phyloP scores from a whole-genome alignment of 35 echinoderm and acorn worm species.

The Anneissia japonica region DNA sequence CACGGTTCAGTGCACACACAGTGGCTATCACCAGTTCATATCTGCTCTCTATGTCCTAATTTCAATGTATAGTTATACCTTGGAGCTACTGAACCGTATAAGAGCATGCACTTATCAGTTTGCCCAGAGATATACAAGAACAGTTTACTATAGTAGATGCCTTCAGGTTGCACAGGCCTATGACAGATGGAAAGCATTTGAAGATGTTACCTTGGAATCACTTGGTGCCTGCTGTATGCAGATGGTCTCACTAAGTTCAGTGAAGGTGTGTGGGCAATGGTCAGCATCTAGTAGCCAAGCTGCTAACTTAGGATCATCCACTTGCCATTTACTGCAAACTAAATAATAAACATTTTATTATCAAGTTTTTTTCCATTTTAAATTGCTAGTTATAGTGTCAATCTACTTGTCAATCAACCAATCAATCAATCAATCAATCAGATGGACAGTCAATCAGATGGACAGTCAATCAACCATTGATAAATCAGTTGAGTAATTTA shows the following conservation, averaged over 20 bases:
- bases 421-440: background rate
- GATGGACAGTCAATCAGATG: background rate
- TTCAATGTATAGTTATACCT: too few relatives aligned
- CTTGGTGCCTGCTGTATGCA: background rate
- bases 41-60: too few relatives aligned
- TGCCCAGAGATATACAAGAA: too few relatives aligned
- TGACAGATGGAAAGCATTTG: too few relatives aligned
- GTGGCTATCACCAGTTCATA: too few relatives aligned
- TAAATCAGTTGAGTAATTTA: background rate
- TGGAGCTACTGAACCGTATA: too few relatives aligned
- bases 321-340: slow-evolving; percentile 51
- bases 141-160: too few relatives aligned
- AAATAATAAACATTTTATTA: background rate
- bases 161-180: too few relatives aligned
- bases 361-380: background rate
- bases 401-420: background rate
- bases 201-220: background rate
- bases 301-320: slow-evolving; percentile 67
- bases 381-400: background rate
- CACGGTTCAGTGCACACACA: too few relatives aligned
- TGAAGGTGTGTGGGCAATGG: slow-evolving; percentile 62
- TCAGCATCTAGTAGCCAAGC: slow-evolving; percentile 80
- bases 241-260: slow-evolving; percentile 32
- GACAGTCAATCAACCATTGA: background rate
- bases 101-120: too few relatives aligned